These are phyloP conservation scores for Bubalus kerabau DNA, from an alignment of 2,113 vertebrate genomes.

Conservation along the genomic window DNA sequence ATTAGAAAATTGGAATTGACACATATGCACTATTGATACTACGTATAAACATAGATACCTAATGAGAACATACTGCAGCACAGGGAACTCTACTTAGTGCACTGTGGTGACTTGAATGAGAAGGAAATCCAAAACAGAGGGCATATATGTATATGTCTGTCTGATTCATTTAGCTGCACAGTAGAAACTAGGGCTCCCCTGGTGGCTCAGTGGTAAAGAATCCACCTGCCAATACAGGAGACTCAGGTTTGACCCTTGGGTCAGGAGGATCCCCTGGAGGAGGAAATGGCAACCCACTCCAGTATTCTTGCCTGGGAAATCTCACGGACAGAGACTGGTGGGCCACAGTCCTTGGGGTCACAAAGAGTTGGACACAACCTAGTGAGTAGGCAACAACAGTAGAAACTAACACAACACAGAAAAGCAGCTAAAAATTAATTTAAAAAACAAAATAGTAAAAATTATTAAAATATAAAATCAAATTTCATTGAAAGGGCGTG, in stretches of 20 bases:
- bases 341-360: neutral
- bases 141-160: neutral
- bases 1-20: neutral
- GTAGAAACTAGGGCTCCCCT: neutral
- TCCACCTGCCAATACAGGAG: neutral
- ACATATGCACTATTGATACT: neutral
- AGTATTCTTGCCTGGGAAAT: neutral
- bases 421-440: neutral
- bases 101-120: neutral
- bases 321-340: neutral
- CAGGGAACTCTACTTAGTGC: neutral
- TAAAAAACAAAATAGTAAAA: neutral
- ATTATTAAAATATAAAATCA: neutral
- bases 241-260: neutral
- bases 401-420: neutral
- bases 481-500: neutral
- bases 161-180: neutral
- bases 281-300: neutral
- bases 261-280: neutral
- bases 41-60: neutral
- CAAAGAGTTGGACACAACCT: neutral
- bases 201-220: neutral
- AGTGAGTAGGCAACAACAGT: neutral
- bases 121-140: neutral
- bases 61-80: neutral